A percentile compares a stretch with the other conserved stretches of the same genome.
These are phyloP conservation scores for Mormyrus lacerda DNA, from an alignment of 2,113 vertebrate species.

Conservation along the genomic window DNA sequence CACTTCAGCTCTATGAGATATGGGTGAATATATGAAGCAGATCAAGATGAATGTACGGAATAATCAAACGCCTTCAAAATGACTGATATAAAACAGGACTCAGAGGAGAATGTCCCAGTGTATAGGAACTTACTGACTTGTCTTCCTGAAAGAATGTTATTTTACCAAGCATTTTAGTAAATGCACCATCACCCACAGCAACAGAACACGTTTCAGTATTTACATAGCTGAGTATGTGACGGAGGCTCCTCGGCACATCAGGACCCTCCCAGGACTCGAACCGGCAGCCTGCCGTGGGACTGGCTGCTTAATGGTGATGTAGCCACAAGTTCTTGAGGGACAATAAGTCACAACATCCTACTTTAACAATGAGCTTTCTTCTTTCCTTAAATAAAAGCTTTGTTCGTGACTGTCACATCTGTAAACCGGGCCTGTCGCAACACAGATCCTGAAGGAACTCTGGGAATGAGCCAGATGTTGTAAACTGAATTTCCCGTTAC, in stretches of 20 bases:
- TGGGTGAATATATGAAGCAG: neutral
- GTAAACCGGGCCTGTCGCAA: neutral
- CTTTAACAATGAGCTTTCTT: neutral
- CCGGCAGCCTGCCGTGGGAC: neutral
- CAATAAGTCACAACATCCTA: neutral
- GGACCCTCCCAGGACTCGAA: neutral
- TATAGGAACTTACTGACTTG: neutral
- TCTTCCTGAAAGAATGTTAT: neutral
- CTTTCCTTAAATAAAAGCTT: neutral
- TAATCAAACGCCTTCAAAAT: neutral
- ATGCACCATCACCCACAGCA: neutral
- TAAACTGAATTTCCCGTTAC: conserved; percentile 8
- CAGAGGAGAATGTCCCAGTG: neutral
- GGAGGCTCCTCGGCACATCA: neutral
- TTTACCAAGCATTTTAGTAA: neutral
- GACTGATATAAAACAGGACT: neutral
- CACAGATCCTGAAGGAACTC: neutral
- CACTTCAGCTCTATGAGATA: neutral
- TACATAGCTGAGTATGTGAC: neutral
- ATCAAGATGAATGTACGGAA: neutral
- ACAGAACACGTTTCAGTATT: neutral
- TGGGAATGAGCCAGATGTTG: neutral
- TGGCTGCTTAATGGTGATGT: neutral
- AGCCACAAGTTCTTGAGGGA: neutral
- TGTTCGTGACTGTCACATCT: neutral